Base-by-base conservation (phyloP, 2,113 vertebrate species). In the Pholis gunnellus region DNA sequence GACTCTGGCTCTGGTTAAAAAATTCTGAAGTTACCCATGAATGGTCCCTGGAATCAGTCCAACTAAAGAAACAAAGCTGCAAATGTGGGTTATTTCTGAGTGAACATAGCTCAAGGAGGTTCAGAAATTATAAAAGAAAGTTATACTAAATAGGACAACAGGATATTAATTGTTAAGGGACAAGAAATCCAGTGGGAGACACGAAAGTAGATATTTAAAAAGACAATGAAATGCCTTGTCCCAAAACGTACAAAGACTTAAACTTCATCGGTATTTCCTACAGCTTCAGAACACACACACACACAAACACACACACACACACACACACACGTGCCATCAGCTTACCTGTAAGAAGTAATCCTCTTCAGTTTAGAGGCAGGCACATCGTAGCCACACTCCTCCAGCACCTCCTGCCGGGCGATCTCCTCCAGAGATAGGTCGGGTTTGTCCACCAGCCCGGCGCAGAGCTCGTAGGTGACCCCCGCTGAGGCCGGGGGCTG, bases 361-460 rank as follows among this genome's bases (percentile, higher is more conserved):
- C 69, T 96, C 88, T 89, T 95, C 74, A 99, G 95, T 57, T 94
- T 95, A 0, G 94, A 82, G 40, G 88, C 79, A 0, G 94, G 87
- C 77, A 99, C 92, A 6, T 87, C 91, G 66, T 97, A 99, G 90
- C 98, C 98, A 18, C 98, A 99, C 91, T 99, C 97, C 83, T 99
- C 97, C 93, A 97, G 94, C 17, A 97, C 88, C 81, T 99, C 98
- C 88, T 95, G 95, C 66, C 97, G 94, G 22, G 97, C 98, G 44
- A 96, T 96, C 89, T 99, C 96, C 90, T 98, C 96, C 93, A 97
- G 92, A 0, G 97, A 97, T 34, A 97, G 96, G 72, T 94, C 82
- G 0, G 96, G 96, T 89, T 98, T 97, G 95, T 99, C 98, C 90
- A 99, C 94, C 31, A 99, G 96, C 63, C 98, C 97, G 0, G 97